Conservation (phyloP, 2,888 invertebrate species). For the Lochmaea capreae region DNA sequence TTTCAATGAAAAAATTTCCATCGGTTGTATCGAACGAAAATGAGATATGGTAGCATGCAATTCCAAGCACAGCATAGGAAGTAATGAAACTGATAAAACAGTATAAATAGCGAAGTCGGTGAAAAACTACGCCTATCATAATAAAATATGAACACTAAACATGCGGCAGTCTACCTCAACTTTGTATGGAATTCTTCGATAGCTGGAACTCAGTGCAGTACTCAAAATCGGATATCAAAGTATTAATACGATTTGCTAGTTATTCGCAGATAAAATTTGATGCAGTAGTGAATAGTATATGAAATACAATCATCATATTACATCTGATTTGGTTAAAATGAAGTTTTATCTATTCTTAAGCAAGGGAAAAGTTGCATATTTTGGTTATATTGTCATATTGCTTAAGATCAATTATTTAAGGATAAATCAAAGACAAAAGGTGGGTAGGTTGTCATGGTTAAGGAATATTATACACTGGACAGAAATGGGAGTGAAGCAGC, state of each 20-base stretch:
- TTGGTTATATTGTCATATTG: neutral
- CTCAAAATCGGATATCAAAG: neutral
- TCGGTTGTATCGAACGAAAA: slow-evolving; percentile 32
- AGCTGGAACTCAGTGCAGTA: neutral
- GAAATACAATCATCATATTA: neutral
- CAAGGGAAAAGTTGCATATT: neutral
- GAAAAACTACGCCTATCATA: slow-evolving; percentile 54
- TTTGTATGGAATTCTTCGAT: slow-evolving; percentile 24
- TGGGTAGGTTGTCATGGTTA: too few species aligned
- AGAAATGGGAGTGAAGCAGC: too few species aligned
- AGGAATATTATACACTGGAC: too few species aligned
- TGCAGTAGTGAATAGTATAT: neutral
- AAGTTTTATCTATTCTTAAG: too few species aligned
- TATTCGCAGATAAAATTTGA: neutral
- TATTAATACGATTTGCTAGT: neutral
- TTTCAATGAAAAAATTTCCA: neutral
- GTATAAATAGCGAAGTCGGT: slow-evolving; percentile 51
- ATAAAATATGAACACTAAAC: slow-evolving; percentile 56
- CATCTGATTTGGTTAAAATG: too few species aligned
- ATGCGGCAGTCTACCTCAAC: slow-evolving; percentile 50
- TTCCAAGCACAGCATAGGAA: slow-evolving; percentile 47
- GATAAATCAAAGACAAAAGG: too few species aligned
- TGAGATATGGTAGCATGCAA: slow-evolving; percentile 43
- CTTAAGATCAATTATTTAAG: too few species aligned
- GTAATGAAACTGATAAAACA: slow-evolving; percentile 55